phyloP scores from a whole-genome alignment of 2,113 vertebrate genomes.

The Anarrhichthys ocellatus region DNA sequence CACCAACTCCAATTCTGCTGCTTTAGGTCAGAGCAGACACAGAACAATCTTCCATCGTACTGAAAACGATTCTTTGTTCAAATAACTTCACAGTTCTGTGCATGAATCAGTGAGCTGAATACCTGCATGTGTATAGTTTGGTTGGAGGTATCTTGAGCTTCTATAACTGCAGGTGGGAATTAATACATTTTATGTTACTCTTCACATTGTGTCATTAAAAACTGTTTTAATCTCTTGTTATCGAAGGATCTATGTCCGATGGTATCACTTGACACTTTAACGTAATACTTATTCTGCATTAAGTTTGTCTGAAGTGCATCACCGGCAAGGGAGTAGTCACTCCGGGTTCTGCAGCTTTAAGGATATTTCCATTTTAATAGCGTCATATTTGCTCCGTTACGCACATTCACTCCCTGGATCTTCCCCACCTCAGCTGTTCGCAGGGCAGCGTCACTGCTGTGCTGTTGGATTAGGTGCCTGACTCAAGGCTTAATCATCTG shows the following conservation, averaged over 20 bases:
- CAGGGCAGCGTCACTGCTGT: background rate
- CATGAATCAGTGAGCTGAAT: background rate
- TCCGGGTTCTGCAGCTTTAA: background rate
- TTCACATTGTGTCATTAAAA: background rate
- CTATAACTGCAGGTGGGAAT: background rate
- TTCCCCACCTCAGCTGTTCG: background rate
- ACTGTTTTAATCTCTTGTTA: background rate
- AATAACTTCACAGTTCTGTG: background rate
- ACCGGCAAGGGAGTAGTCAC: background rate
- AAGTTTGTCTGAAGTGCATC: background rate
- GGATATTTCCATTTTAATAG: background rate
- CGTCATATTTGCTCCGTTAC: background rate
- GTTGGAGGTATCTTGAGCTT: background rate
- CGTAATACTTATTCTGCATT: background rate
- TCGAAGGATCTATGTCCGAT: background rate
- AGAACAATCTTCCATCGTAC: background rate
- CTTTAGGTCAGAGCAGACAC: background rate
- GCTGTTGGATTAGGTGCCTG: background rate
- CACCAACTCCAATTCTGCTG: background rate
- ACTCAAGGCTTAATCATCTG: conserved; percentile 16
- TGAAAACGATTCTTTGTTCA: background rate
- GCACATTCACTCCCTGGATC: background rate
- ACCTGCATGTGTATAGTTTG: background rate
- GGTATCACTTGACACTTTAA: background rate
- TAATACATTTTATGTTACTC: background rate